phyloP scores from a whole-genome alignment of 2,888 invertebrate species.

The Apantesis nais region DNA sequence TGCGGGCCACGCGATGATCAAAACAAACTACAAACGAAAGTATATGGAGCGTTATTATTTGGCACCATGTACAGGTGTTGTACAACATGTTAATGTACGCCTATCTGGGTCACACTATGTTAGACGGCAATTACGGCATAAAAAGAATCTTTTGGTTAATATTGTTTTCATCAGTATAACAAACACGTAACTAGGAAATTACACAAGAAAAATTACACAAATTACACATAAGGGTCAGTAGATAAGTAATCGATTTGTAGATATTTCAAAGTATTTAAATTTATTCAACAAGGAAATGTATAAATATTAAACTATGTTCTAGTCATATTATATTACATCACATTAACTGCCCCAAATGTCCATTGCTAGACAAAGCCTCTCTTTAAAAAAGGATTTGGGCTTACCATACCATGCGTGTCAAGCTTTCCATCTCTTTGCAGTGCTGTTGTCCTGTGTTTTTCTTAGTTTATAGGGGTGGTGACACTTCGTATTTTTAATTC shows the following conservation, averaged over 20 bases:
- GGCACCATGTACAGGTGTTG: constrained; percentile 29
- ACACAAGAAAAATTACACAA: neutral
- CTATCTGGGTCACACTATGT: constrained; percentile 35
- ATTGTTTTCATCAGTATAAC: constrained; percentile 8
- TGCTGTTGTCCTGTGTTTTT: no score
- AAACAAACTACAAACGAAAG: constrained; percentile 48
- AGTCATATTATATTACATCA: no score
- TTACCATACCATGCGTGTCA: no score
- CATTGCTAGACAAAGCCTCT: no score
- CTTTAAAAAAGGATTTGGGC: no score
- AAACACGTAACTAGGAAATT: constrained; percentile 1
- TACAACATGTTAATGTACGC: constrained; percentile 27
- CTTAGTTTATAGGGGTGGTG: no score
- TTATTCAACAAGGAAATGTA: neutral
- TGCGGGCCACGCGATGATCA: constrained; percentile 49
- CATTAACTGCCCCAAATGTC: no score
- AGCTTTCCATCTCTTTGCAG: no score
- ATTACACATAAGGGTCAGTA: neutral
- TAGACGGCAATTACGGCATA: constrained; percentile 6
- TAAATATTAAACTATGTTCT: no score
- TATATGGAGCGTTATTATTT: constrained; percentile 39
- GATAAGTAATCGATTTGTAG: neutral
- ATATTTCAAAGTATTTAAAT: neutral
- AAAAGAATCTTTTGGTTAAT: constrained; percentile 4
- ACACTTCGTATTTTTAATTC: no score